Conservation (phyloP, 2,797 vertebrate genomes). For the Poecilia gillii region DNA sequence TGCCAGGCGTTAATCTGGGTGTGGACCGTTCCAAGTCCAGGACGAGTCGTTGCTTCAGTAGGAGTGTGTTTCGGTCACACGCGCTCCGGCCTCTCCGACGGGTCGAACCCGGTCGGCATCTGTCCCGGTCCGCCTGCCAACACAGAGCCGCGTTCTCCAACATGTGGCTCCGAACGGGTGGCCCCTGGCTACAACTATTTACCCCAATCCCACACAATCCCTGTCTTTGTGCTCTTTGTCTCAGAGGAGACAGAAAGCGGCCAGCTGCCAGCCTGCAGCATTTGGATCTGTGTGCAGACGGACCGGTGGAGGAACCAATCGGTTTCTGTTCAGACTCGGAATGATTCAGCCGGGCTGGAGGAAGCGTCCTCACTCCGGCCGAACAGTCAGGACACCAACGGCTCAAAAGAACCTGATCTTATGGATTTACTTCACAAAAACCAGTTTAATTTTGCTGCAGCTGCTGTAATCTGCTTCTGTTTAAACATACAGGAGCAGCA, state of each 20-base stretch:
- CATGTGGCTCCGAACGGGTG: constrained; percentile 44
- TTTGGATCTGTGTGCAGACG: background rate
- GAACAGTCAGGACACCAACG: background rate
- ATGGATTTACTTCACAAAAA: background rate
- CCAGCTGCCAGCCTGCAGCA: constrained; percentile 45
- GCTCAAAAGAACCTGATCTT: background rate
- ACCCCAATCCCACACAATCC: constrained; percentile 40
- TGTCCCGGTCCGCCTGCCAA: constrained; percentile 20
- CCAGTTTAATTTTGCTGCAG: background rate
- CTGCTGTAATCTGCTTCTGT: background rate
- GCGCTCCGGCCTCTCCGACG: background rate
- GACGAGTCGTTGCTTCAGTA: background rate
- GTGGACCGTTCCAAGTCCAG: constrained; percentile 8
- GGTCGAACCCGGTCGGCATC: constrained; percentile 25
- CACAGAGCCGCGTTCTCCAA: constrained; percentile 47
- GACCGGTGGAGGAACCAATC: background rate
- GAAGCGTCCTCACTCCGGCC: background rate
- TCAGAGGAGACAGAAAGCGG: constrained; percentile 21
- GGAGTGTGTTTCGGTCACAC: constrained; percentile 4
- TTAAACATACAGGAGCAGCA: background rate
- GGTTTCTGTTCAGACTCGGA: background rate
- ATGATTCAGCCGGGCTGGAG: background rate
- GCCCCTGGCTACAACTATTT: constrained; percentile 44
- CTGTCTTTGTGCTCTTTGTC: constrained; percentile 40
- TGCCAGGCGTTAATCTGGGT: background rate